These are phyloP conservation scores for Triplophysa tibetana DNA, from an alignment of 2,113 vertebrate genomes.

Conservation along the genomic window DNA sequence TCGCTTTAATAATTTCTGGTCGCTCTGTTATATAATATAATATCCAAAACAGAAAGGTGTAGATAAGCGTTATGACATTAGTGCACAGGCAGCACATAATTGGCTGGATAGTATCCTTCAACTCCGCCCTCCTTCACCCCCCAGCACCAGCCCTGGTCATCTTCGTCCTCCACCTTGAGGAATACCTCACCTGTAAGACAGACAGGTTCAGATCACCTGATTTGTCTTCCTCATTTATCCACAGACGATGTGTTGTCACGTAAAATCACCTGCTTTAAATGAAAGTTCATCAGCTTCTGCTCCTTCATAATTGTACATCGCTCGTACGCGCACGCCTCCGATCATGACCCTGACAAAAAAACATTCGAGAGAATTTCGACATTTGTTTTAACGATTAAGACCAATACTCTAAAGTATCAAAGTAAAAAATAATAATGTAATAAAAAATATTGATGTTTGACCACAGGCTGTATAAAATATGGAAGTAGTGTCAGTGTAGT, in stretches of 20 bases:
- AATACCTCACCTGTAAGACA: slow-evolving; percentile 75
- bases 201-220: neutral
- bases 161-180: slow-evolving; percentile 82
- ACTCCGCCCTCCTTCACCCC: slow-evolving; percentile 75
- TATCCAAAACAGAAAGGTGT: neutral
- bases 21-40: neutral
- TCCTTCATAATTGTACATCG: slow-evolving; percentile 73
- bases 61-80: slow-evolving; percentile 49
- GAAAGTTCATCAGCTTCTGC: slow-evolving; percentile 77
- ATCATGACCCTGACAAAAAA: slow-evolving; percentile 71
- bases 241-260: too few species aligned
- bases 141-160: slow-evolving; percentile 84
- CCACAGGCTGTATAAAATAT: too few species aligned
- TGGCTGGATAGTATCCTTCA: slow-evolving; percentile 83
- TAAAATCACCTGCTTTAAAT: slow-evolving; percentile 74
- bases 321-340: slow-evolving; percentile 76
- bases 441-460: too few species aligned
- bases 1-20: neutral
- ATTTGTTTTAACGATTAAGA: neutral
- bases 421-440: too few species aligned
- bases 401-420: too few species aligned
- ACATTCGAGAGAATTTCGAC: neutral
- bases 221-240: too few species aligned
- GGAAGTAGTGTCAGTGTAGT: too few species aligned
- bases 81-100: slow-evolving; percentile 74